Conservation (phyloP, 1,140 invertebrate species). For the Condylostylus longicornis region DNA sequence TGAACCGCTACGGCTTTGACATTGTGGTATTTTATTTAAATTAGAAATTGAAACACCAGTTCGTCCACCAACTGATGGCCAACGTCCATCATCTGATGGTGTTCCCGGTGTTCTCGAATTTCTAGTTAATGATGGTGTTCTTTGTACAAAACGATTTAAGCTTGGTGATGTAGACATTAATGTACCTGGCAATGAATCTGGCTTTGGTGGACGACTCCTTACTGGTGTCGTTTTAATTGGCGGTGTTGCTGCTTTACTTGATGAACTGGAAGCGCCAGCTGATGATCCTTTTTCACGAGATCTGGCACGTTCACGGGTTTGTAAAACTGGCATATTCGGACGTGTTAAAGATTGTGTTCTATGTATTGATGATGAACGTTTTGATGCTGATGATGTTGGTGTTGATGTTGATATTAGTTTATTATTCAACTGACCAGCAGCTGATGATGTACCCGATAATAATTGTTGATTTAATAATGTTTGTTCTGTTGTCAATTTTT, state of each 20-base stretch:
- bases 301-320: slow-evolving; percentile 36
- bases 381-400: too few species aligned
- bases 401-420: too few species aligned
- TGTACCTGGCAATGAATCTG: slow-evolving; percentile 25
- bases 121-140: slow-evolving; percentile 39
- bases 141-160: slow-evolving; percentile 38
- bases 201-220: slow-evolving; percentile 38
- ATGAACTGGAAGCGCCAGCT: slow-evolving; percentile 30
- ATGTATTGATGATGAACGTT: too few species aligned
- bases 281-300: slow-evolving; percentile 36
- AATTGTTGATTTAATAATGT: slow-evolving; percentile 19
- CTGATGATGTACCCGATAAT: slow-evolving; percentile 9
- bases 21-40: too few species aligned
- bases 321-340: slow-evolving; percentile 35
- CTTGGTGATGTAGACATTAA: slow-evolving; percentile 29
- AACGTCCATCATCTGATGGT: slow-evolving; percentile 51
- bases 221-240: slow-evolving; percentile 36
- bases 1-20: slow-evolving; percentile 14
- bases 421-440: too few species aligned
- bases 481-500: slow-evolving; percentile 28
- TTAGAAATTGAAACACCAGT: slow-evolving; percentile 6
- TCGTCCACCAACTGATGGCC: slow-evolving; percentile 35
- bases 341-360: slow-evolving; percentile 38
- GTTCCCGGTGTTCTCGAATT: slow-evolving; percentile 45
- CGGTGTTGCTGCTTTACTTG: slow-evolving; percentile 18